Base-by-base conservation (phyloP, 2,113 vertebrate genomes). In the Xenus cinereus region DNA sequence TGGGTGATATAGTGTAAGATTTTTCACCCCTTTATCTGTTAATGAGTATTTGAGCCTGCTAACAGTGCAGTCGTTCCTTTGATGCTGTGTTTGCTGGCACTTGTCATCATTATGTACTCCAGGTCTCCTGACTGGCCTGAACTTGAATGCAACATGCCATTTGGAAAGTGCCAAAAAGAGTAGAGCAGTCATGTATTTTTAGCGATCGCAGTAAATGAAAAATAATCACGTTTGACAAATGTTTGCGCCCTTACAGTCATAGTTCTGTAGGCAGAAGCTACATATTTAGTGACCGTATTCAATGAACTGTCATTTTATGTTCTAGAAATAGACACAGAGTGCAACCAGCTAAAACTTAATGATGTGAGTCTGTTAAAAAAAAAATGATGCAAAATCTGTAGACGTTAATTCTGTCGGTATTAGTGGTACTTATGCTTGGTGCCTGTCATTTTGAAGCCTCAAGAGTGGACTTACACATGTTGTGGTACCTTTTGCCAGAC, bases 151-250 rank as follows among this genome's bases (percentile, higher is more conserved):
- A 64, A 11, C 54, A 54, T 68, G 69, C 63, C 54, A 62, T 91
- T 84, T 93, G 39, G 83, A 92, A 96, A 95, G 57, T 87, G 80
- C 46, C 80, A 85, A 92, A 67, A 84, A 71, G 56, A 73, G 63
- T 54, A 39, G 43, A 89, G 63, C 69, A 89, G 39, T 95, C 87
- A 54, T 64, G 7, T 87, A 41, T 78, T 97, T 96, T 93, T 71
- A 20, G 43, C 51, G 53, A 94, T 48, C 48, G 46, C 33, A 93
- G 23, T 91, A 78, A 74, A 81, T 87, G 62, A 93, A 94, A 93
- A 66, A 80, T 93, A 92, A 96, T 91, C 48, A 23, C 24, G 10
- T 95, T 75, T 96, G 94, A 89, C 69, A 88, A 90, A 91, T 75
- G 15, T 80, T 62, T 71, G 37, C 62, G 60, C 59, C 74, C 62